Evolutionary conservation across 2,888 invertebrate species (phyloP), one percentile per base, ranked within the genome.

Genomic region (Odiellus spinosus): DNA sequence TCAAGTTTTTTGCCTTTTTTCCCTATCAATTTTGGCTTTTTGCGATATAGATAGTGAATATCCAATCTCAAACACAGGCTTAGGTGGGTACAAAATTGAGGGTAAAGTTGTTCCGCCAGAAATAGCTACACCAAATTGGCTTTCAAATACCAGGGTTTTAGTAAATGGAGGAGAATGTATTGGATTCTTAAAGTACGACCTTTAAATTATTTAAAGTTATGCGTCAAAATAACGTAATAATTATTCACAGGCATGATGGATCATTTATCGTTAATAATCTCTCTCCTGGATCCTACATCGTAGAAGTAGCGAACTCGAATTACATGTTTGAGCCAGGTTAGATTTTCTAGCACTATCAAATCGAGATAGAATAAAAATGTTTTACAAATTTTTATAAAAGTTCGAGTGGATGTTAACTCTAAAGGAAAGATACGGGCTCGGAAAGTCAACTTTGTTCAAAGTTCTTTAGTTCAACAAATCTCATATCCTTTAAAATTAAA

Each of bases 361-460:
- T n/a, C n/a, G n/a, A n/a, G n/a, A n/a, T n/a, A n/a, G n/a, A n/a
- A n/a, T n/a, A n/a, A n/a, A n/a, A n/a, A n/a, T n/a, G n/a, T n/a
- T n/a, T n/a, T n/a, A n/a, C n/a, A n/a, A n/a, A n/a, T n/a, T n/a
- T n/a, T n/a, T n/a, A n/a, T 79, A n/a, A n/a, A n/a, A n/a, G n/a
- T 86, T 5, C 73, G 98, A 52, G 91, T 98, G 1, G 98, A 98
- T 70, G 93, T 98, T 51, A 96, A 88, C 64, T 82, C 86, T 0
- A 95, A 91, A 67, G 98, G 98, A 35, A 98, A 95, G 68, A 86
- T 84, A 60, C 74, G 98, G 56, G 95, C 93, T 1, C 73, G 98
- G 40, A 86, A 84, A 70, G 83, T 98, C 0, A 95, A 93, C 66
- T 79, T 83, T 60, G 78, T 98, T 40, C 93, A 95, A 66, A 87